Percentiles rank a stretch among this genome's conserved stretches.
Evolutionary conservation across 2,888 invertebrate genomes (phyloP).

Genomic region (Phaonia tiefii): DNA sequence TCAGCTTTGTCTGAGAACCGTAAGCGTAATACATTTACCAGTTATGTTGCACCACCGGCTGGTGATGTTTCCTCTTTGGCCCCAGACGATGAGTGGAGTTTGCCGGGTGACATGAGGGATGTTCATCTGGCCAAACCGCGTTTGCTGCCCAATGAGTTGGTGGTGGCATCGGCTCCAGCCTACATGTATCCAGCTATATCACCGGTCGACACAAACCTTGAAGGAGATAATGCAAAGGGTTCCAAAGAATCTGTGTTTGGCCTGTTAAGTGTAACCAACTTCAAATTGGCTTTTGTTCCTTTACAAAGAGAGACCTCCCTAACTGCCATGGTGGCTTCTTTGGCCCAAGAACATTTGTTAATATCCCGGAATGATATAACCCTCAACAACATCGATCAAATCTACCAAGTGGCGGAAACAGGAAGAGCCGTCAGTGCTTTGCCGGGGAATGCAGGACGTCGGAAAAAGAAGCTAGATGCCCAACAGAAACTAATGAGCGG

Average conservation of each 20-base stretch:
- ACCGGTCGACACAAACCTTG: conserved; percentile 81
- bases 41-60: conserved; percentile 76
- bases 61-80: conserved; percentile 68
- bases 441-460: conserved; percentile 72
- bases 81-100: conserved; percentile 75
- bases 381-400: conserved; percentile 79
- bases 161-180: conserved; percentile 92
- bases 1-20: conserved; percentile 64
- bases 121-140: conserved; percentile 75
- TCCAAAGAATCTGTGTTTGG: conserved; percentile 89
- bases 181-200: conserved; percentile 88
- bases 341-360: conserved; percentile 77
- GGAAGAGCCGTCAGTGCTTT: conserved; percentile 74
- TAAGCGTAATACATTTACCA: conserved; percentile 77
- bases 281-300: conserved; percentile 93
- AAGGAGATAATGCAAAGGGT: conserved; percentile 74
- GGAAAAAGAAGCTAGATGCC: conserved; percentile 77
- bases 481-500: conserved; percentile 78
- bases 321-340: conserved; percentile 40
- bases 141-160: conserved; percentile 83
- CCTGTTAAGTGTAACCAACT: conserved; percentile 93
- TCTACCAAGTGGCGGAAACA: conserved; percentile 77
- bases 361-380: conserved; percentile 79
- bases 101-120: conserved; percentile 75
- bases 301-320: conserved; percentile 65